phyloP scores from a whole-genome alignment of 2,113 vertebrate genomes.

The Callionymus lyra region DNA sequence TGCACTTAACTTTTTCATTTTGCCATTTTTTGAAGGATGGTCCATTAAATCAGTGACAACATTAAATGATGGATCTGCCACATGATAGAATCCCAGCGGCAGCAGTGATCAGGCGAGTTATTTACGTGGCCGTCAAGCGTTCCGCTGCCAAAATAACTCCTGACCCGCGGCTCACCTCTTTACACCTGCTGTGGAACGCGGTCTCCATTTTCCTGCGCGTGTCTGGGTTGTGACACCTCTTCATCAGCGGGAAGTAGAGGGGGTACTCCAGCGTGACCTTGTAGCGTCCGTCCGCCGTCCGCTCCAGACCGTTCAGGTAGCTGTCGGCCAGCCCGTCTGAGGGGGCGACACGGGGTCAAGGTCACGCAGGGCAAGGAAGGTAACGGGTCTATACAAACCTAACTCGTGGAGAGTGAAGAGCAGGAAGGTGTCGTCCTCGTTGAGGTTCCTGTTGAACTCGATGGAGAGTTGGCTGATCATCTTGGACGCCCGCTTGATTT shows the following conservation, averaged over 20 bases:
- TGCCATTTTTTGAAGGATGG: no score
- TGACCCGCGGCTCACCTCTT: slow-evolving; percentile 67
- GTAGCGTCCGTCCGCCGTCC: slow-evolving; percentile 63
- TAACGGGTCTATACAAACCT: slow-evolving; percentile 53
- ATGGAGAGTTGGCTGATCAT: slow-evolving; percentile 82
- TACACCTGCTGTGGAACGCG: slow-evolving; percentile 88
- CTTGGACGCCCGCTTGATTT: slow-evolving; percentile 84
- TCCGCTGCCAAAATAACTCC: neutral
- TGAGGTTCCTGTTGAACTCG: slow-evolving; percentile 90
- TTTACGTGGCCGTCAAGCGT: no score
- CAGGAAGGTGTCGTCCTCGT: slow-evolving; percentile 80
- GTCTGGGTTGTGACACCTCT: slow-evolving; percentile 83
- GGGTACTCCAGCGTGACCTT: slow-evolving; percentile 88
- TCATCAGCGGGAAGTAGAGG: slow-evolving; percentile 89
- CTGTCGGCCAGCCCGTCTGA: slow-evolving; percentile 80
- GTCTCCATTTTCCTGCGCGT: slow-evolving; percentile 85
- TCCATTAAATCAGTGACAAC: no score
- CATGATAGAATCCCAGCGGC: no score
- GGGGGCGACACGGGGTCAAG: neutral
- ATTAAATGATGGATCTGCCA: no score
- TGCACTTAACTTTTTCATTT: no score
- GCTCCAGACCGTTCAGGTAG: slow-evolving; percentile 79
- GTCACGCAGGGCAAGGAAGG: neutral
- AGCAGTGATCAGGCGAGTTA: no score
- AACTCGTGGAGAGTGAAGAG: slow-evolving; percentile 79